Conservation (phyloP, 2,888 invertebrate species). For the Drosophila lacicola region DNA sequence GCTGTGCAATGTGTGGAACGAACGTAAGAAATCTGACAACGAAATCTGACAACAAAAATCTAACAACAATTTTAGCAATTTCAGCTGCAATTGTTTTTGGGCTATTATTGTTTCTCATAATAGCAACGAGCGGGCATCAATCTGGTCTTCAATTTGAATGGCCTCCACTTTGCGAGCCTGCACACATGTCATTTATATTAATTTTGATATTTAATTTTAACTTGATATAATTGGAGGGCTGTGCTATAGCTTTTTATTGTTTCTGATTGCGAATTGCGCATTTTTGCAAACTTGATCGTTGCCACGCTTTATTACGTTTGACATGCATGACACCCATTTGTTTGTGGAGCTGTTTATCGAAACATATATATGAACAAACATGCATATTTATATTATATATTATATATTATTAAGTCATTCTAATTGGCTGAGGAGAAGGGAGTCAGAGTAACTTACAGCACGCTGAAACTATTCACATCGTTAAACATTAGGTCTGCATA, state of each 20-base stretch:
- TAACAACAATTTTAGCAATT: constrained; percentile 27
- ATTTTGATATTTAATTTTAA: constrained; percentile 8
- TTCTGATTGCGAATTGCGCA: constrained; percentile 38
- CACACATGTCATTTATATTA: constrained; percentile 27
- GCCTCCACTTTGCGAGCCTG: constrained; percentile 9
- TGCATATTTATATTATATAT: not conserved
- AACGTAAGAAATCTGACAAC: constrained; percentile 37
- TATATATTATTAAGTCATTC: constrained; percentile 25
- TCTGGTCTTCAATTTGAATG: constrained; percentile 16
- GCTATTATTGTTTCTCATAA: constrained; percentile 6
- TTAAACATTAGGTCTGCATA: not conserved
- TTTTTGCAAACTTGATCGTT: constrained; percentile 17
- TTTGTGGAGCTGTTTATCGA: constrained; percentile 10
- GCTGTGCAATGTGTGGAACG: constrained; percentile 67
- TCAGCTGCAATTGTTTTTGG: constrained; percentile 2
- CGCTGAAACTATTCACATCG: not conserved
- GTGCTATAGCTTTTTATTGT: constrained; percentile 8
- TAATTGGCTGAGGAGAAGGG: constrained; percentile 2
- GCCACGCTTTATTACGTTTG: constrained; percentile 49
- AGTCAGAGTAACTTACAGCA: too few relatives aligned
- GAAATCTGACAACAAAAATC: constrained; percentile 9
- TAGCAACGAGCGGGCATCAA: not conserved
- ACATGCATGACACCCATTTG: constrained; percentile 52
- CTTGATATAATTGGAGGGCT: constrained; percentile 12
- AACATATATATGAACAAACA: constrained; percentile 1